These are phyloP conservation scores for Ephestia elutella DNA, from an alignment of 1,140 invertebrate genomes.

Conservation along the genomic window DNA sequence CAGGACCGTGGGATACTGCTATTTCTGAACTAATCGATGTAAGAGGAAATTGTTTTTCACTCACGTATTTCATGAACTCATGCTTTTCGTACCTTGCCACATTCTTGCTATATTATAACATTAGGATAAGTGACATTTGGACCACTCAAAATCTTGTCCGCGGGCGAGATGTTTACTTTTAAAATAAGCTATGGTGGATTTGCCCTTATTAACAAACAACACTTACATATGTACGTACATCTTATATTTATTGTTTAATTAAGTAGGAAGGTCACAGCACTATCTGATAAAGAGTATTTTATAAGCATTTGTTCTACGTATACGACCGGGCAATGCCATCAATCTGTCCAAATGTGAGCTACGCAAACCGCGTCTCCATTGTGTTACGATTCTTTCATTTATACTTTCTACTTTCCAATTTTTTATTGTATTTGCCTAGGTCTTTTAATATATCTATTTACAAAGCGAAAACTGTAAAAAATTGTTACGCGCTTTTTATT, in stretches of 20 bases:
- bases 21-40: too few species aligned
- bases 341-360: constrained; percentile 38
- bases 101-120: too few species aligned
- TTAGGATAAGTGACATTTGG: too few species aligned
- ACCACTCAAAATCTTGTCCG: too few species aligned
- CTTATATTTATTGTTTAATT: constrained; percentile 22
- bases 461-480: background rate
- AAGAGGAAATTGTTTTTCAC: too few species aligned
- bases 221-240: background rate
- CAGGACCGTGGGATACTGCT: too few species aligned
- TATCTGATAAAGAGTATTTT: constrained; percentile 43
- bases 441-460: background rate
- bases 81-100: too few species aligned
- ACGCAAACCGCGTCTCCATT: constrained; percentile 30
- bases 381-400: constrained; percentile 14
- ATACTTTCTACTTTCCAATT: background rate
- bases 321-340: constrained; percentile 34
- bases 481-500: background rate
- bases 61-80: too few species aligned
- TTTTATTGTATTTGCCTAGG: background rate
- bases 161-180: too few species aligned
- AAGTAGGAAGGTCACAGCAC: constrained; percentile 27
- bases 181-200: too few species aligned
- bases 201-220: background rate
- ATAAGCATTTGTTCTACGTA: constrained; percentile 40